Evolutionary conservation across 2,888 invertebrate species (phyloP).

Genomic region (Clepsis dumicolana): DNA sequence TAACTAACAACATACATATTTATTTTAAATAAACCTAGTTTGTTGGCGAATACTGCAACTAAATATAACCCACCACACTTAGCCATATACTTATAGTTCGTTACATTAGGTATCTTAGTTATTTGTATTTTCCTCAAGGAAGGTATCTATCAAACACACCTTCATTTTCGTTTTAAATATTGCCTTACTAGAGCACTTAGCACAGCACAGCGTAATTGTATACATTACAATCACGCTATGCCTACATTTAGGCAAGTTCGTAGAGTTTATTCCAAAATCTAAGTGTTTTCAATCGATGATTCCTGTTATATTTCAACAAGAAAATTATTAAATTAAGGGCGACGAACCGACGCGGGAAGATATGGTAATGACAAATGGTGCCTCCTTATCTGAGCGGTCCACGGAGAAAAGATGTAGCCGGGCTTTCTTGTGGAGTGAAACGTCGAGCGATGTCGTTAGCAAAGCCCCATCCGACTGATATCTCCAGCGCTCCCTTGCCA

Average conservation of each 20-base stretch:
- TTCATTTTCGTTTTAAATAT: too few species aligned
- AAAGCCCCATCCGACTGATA: conserved; percentile 66
- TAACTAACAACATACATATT: too few species aligned
- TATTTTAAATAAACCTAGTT: too few species aligned
- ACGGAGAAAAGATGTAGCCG: conserved; percentile 67
- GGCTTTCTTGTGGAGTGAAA: conserved; percentile 67
- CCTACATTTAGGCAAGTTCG: conserved; percentile 40
- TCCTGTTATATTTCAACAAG: conserved; percentile 40
- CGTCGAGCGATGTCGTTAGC: conserved; percentile 68
- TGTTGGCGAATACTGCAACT: too few species aligned
- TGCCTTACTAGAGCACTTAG: too few species aligned
- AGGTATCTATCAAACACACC: too few species aligned
- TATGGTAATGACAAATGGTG: conserved; percentile 76
- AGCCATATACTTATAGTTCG: too few species aligned
- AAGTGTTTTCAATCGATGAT: conserved; percentile 38
- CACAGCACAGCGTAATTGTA: too few species aligned
- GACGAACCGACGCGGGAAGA: conserved; percentile 57
- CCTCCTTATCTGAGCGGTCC: conserved; percentile 67
- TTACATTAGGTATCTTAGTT: too few species aligned
- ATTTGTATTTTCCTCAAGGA: too few species aligned
- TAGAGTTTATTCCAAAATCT: conserved; percentile 5
- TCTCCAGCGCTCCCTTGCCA: conserved; percentile 57
- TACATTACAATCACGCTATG: conserved; percentile 64
- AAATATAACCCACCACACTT: too few species aligned
- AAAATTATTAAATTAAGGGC: conserved; percentile 56